Evolutionary conservation across 2,797 vertebrate species (phyloP), one percentile per base, ranked within the genome.

Genomic region (Coregonus sp.): DNA sequence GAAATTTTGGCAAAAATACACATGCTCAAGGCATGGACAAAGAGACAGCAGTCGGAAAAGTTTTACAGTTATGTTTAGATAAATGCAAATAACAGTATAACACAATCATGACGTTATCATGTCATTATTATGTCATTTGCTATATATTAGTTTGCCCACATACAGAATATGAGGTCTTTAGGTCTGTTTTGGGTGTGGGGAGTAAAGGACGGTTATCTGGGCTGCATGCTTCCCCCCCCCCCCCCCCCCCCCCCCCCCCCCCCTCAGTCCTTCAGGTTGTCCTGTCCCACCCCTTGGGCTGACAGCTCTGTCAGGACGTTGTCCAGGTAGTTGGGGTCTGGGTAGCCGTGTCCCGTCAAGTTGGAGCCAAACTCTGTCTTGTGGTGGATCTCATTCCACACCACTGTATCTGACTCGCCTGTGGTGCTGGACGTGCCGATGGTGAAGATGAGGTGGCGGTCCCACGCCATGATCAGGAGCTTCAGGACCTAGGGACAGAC

Each of bases 341-440:
- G 97, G 91, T 97, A 99, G 82, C 98, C 98, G 0, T 99, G 98
- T 65, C 97, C 98, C 0, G 97, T 99, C 86, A 99, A 94, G 92
- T 99, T 99, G 89, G 98, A 98, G 70, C 97, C 97, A 0, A 99
- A 99, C 83, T 99, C 97, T 0, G 98, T 99, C 91, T 99, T 99
- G 93, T 99, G 98, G 86, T 99, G 97, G 82, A 99, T 96, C 91
- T 99, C 98, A 1, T 99, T 99, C 98, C 98, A 99, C 70, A 99
- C 96, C 82, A 98, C 98, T 0, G 98, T 99, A 92, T 99, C 96
- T 0, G 94, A 94, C 91, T 98, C 98, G 0, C 98, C 98, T 0
- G 98, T 98, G 78, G 98, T 99, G 93, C 95, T 99, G 89, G 98
- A 99, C 0, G 97, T 99, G 82, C 97, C 97, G 0, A 99, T 96